Evolutionary conservation across 92 coral and sea anemone species (phyloP).

Genomic region (Ricordea florida): DNA sequence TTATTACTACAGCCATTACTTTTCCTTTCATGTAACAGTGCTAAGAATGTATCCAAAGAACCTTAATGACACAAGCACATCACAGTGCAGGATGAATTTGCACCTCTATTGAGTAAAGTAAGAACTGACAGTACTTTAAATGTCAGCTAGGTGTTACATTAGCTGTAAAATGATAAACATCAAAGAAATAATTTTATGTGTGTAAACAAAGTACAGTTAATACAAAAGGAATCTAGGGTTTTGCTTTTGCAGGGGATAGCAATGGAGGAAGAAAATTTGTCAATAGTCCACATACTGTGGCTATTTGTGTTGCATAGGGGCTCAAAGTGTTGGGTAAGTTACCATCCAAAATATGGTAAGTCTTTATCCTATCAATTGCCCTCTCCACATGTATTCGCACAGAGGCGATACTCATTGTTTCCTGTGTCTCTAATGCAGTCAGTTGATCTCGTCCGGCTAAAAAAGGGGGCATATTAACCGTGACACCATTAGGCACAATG

Average conservation of each 20-base stretch:
- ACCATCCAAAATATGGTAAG: constrained; percentile 32
- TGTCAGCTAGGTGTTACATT: neutral
- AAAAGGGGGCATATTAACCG: constrained; percentile 65
- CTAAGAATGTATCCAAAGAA: constrained; percentile 2
- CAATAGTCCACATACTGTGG: constrained; percentile 15
- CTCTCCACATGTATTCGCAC: constrained; percentile 55
- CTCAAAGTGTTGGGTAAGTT: constrained; percentile 16
- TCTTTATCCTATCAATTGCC: constrained; percentile 49
- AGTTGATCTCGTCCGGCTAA: constrained; percentile 42
- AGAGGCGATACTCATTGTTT: constrained; percentile 44
- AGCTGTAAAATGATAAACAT: neutral
- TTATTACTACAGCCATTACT: neutral
- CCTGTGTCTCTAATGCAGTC: constrained; percentile 50
- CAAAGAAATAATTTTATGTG: neutral
- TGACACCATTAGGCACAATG: constrained; percentile 53
- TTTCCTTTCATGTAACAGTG: constrained; percentile 6
- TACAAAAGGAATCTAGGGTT: neutral
- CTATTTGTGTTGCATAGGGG: constrained; percentile 18
- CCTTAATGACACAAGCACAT: neutral
- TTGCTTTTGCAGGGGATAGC: constrained; percentile 5
- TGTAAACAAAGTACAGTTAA: neutral
- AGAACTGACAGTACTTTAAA: neutral
- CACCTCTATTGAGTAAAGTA: constrained; percentile 16
- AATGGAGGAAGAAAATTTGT: constrained; percentile 29
- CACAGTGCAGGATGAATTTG: constrained; percentile 18